Conservation (phyloP, 2,113 vertebrate genomes). For the Rhinopomastus cyanomelas region DNA sequence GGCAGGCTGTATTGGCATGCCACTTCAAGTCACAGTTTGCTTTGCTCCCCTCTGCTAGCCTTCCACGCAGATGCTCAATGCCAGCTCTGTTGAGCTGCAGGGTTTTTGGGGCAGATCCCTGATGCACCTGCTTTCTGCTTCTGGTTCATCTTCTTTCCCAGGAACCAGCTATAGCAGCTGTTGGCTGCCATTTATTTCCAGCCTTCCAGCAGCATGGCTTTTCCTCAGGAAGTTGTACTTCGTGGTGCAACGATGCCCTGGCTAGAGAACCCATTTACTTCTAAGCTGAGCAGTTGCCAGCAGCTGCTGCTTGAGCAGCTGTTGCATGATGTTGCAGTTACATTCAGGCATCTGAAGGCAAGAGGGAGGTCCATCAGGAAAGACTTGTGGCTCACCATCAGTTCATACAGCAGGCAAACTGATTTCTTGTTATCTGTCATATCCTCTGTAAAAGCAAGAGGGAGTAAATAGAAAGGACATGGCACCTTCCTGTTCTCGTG, state of each 20-base stretch:
- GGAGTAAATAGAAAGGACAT: not conserved
- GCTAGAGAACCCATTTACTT: not conserved
- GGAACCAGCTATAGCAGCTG: conserved; percentile 1
- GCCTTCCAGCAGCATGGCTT: not conserved
- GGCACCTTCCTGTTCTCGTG: not conserved
- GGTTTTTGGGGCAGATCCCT: not conserved
- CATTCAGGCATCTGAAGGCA: not conserved
- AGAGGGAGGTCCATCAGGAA: not conserved
- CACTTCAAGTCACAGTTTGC: not conserved
- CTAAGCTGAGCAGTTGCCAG: not conserved
- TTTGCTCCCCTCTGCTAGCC: conserved; percentile 8
- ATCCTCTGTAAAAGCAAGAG: not conserved
- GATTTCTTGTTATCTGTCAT: not conserved
- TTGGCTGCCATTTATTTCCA: not conserved
- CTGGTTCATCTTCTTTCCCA: not conserved
- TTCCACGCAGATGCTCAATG: not conserved
- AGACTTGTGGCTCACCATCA: not conserved
- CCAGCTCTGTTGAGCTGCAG: not conserved
- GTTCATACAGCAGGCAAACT: not conserved
- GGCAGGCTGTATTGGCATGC: not conserved
- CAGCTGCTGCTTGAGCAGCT: conserved; percentile 19
- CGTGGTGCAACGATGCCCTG: not conserved
- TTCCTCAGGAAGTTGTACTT: not conserved
- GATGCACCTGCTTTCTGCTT: not conserved
- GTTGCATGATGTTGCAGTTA: not conserved